Conservation (phyloP, 2,113 vertebrate genomes). For the Rhagologus leucostigma region DNA sequence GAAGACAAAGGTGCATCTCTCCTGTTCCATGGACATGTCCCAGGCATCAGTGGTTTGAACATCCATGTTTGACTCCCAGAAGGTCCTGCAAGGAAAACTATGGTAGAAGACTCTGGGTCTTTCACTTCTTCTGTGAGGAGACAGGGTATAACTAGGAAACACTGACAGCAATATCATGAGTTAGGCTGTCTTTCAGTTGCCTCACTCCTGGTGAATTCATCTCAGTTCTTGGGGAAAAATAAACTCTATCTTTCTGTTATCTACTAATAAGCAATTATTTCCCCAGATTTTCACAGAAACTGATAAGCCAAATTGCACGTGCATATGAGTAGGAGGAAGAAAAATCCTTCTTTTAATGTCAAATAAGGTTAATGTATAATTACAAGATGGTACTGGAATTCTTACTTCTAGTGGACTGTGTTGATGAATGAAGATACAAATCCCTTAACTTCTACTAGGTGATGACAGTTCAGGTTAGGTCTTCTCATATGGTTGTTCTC, state of each 20-base stretch:
- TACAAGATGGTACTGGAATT: not conserved
- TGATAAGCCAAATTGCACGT: not conserved
- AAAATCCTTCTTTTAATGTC: not conserved
- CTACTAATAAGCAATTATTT: not conserved
- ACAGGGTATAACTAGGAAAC: not conserved
- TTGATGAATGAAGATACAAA: not conserved
- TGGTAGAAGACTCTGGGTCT: not conserved
- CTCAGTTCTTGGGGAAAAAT: not conserved
- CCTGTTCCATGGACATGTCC: fast-evolving
- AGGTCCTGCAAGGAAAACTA: not conserved
- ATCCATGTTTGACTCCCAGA: not conserved
- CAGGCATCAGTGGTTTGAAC: fast-evolving
- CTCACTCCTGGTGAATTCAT: not conserved
- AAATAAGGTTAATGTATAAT: not conserved
- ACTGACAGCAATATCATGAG: fast-evolving
- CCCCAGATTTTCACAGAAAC: not conserved
- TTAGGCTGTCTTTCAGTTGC: not conserved
- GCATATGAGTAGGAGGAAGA: not conserved
- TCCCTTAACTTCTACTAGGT: not conserved
- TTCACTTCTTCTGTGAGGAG: not conserved
- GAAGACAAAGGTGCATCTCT: not conserved
- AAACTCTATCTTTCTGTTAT: too few species aligned
- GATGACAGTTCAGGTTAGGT: not conserved
- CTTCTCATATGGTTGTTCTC: not conserved
- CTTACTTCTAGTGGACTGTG: not conserved